Evolutionary conservation across 2,113 vertebrate genomes (phyloP), one percentile per base, ranked within the genome.

Genomic region (Paradisaea rubra): DNA sequence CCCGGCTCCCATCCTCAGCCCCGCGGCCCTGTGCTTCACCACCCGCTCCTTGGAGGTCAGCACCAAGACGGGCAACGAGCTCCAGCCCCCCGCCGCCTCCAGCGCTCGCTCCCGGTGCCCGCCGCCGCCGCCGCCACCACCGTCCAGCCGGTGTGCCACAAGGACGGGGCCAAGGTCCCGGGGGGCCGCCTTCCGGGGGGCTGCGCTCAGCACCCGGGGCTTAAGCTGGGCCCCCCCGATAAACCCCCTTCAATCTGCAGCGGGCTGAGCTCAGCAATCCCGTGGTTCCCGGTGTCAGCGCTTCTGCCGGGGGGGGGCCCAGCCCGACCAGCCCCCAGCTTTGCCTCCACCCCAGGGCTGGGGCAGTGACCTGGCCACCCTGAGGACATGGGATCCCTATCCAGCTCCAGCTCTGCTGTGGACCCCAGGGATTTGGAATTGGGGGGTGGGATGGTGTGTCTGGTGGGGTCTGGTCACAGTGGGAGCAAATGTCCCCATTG

Each of bases 1-100:
- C 94, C 99, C 99, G 10, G 99, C 98, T 37, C 99, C 99, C 99
- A 99, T 99, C 74, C 94, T 97, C 28, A 17, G 17, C 81, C 61
- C 79, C 16, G 8, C 39, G 12, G 83, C 52, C 84, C 88, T 93
- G 47, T 15, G 49, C 37, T 78, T 90, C 76, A 82, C 47, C 73
- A 71, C 80, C 68, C 57, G 66, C 54, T 91, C 91, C 81, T 96
- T 88, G 93, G 90, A 76, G 63, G 76, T 95, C 89, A 88, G 61
- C 73, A 92, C 94, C 88, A 89, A 41, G 91, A 94, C 54, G 83
- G 85, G 77, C 61, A 92, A 10, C 3, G 76, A 33, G 72, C 47
- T 82, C 94, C 91, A 96, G 91, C 92, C 74, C 74, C 87, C 77
- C 2, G 65, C 42, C 19, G 33, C 44, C 86, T 96, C 95, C 95